phyloP scores from a whole-genome alignment of 2,888 invertebrate species.

The Ophion ventricosus region DNA sequence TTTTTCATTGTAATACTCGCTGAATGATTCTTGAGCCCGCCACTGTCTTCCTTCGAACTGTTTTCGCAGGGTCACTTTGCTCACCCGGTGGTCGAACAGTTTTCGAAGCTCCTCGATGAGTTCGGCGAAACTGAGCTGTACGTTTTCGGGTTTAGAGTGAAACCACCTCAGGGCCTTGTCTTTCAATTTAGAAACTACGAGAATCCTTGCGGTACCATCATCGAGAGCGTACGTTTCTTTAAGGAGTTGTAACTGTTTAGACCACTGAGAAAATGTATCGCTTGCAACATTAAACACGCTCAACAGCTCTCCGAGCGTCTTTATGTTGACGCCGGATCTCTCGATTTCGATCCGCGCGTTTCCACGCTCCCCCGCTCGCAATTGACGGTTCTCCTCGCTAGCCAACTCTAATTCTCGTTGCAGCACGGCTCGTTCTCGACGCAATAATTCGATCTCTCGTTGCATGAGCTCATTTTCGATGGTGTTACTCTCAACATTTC shows the following conservation, averaged over 20 bases:
- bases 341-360: not conserved
- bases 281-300: slow-evolving; percentile 13
- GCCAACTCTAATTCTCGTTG: slow-evolving; percentile 18
- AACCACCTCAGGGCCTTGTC: slow-evolving; percentile 62
- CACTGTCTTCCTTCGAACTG: slow-evolving; percentile 61
- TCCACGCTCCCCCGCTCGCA: not conserved
- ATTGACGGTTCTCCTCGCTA: not conserved
- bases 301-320: slow-evolving; percentile 12
- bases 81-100: slow-evolving; percentile 55
- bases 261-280: slow-evolving; percentile 16
- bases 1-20: slow-evolving; percentile 67
- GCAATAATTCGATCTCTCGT: slow-evolving; percentile 23
- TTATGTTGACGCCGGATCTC: not conserved
- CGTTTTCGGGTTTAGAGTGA: slow-evolving; percentile 61
- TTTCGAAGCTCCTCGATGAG: slow-evolving; percentile 53
- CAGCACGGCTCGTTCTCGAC: slow-evolving; percentile 27
- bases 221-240: slow-evolving; percentile 33
- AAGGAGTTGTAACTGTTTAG: not conserved
- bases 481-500: not conserved
- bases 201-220: slow-evolving; percentile 46
- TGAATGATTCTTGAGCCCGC: slow-evolving; percentile 56
- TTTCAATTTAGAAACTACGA: slow-evolving; percentile 58
- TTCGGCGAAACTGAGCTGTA: slow-evolving; percentile 5
- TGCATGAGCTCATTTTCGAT: not conserved
- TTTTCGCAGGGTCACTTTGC: no score